phyloP scores from a whole-genome alignment of 2,113 vertebrate species.

The Perca schrenkii region DNA sequence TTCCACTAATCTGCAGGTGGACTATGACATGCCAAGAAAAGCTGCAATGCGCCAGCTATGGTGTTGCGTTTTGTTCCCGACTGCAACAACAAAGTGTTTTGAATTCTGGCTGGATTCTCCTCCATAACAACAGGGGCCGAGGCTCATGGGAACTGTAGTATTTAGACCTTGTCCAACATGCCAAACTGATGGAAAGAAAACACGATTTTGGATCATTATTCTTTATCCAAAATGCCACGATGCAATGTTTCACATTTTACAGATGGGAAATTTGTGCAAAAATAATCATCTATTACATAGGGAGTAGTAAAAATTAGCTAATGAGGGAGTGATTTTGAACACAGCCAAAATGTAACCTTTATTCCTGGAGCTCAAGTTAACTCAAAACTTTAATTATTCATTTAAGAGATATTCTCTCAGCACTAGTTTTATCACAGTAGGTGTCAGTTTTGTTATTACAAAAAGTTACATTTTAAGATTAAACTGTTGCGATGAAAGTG shows the following conservation, averaged over 20 bases:
- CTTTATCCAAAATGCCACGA: neutral
- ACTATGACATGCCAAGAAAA: neutral
- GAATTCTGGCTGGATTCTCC: neutral
- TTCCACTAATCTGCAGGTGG: neutral
- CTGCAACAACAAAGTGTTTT: neutral
- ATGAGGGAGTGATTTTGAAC: neutral
- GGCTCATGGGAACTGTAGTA: neutral
- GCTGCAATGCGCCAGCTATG: neutral
- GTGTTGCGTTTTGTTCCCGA: too few species aligned
- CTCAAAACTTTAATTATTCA: neutral
- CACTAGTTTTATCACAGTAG: neutral
- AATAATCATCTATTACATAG: neutral
- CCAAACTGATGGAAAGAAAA: neutral
- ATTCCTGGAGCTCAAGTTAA: neutral
- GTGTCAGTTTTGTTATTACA: neutral
- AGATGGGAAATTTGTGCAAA: neutral
- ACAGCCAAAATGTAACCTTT: neutral
- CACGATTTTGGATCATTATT: neutral
- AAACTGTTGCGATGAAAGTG: constrained; percentile 6
- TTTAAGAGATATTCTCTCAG: neutral
- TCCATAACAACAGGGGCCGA: neutral
- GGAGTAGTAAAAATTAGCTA: neutral
- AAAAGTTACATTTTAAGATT: neutral
- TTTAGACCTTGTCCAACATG: neutral
- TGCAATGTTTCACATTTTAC: neutral